Base-by-base conservation (phyloP, 2,113 vertebrate genomes). In the Lagopus leucura region DNA sequence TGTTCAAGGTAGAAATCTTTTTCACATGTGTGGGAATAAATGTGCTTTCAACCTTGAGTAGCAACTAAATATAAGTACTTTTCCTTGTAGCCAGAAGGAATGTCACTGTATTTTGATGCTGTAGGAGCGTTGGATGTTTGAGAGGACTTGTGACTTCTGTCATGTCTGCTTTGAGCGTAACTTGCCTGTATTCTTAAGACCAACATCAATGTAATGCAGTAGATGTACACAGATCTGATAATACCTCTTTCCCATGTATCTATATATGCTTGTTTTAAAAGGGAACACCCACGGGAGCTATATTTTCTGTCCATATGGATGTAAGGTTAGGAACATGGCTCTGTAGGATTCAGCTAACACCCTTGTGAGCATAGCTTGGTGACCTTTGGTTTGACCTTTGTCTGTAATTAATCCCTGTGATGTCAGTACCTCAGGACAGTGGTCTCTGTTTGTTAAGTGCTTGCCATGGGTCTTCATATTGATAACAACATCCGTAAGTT, bases 1-100 rank as follows among this genome's bases (percentile, higher is more conserved):
- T 70, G 17, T 87, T 88, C 67, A 88, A 85, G 86, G 82, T 92
- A 92, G 48, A 75, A 92, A 90, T 20, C 52, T 80, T 1, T 77
- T 94, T 82, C 43, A 54, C 1, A 0, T 87, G 57, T 88, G 21
- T 24, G 67, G 40, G 17, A 83, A 94, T 52, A 75, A 63, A 54
- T 69, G 52, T 74, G 45, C 60, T 89, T 94, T 75, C 67, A 43
- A 6, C 0, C 0, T 54, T 50, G 38, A 28, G 16, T 27, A 57
- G 80, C 58, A 91, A 69, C 66, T 61, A 54, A 89, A 78, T 61
- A 66, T 77, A 91, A 85, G 84, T 13, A 40, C 1, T 1, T 78
- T 86, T 90, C 77, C 67, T 90, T 70, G 38, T 83, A 50, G 81
- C 65, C 84, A 8, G 70, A 65, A 93, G 74, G 52, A 47, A 64